A percentile compares a stretch with the other conserved stretches of the same genome.
Conservation (phyloP, 2,113 vertebrate genomes). For the Zosterops hypoxanthus region DNA sequence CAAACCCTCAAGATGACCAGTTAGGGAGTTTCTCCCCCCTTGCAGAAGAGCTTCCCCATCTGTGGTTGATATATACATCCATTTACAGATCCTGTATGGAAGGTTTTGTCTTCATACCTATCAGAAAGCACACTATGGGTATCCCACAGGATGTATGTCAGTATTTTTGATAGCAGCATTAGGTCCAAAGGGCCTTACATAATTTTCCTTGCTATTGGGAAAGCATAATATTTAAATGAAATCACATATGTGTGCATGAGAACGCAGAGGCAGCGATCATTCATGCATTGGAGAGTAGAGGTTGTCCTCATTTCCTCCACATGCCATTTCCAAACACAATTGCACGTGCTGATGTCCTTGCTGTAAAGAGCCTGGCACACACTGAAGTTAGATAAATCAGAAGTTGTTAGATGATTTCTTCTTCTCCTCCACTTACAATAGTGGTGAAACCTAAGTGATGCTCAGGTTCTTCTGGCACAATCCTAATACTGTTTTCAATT, state of each 20-base stretch:
- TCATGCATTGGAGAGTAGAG: not conserved
- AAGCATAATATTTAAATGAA: not conserved
- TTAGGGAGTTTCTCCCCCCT: not conserved
- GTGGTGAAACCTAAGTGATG: not conserved
- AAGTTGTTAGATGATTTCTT: not conserved
- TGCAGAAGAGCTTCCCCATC: not conserved
- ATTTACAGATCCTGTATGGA: not conserved
- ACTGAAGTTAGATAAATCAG: not conserved
- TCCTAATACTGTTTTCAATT: not conserved
- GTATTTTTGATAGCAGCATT: not conserved
- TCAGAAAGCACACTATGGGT: not conserved
- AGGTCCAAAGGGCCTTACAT: not conserved
- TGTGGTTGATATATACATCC: rapidly evolving
- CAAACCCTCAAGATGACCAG: not conserved
- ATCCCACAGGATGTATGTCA: not conserved
- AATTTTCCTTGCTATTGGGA: not conserved
- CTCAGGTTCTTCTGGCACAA: not conserved
- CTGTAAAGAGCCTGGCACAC: not conserved
- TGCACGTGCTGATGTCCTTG: not conserved
- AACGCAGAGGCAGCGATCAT: not conserved
- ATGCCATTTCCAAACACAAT: not conserved
- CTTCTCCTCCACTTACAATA: not conserved
- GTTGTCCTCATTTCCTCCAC: not conserved
- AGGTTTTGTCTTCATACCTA: not conserved
- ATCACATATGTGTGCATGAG: not conserved